Conservation (phyloP, 2,797 vertebrate species). For the Mormyrus hasselquistii region DNA sequence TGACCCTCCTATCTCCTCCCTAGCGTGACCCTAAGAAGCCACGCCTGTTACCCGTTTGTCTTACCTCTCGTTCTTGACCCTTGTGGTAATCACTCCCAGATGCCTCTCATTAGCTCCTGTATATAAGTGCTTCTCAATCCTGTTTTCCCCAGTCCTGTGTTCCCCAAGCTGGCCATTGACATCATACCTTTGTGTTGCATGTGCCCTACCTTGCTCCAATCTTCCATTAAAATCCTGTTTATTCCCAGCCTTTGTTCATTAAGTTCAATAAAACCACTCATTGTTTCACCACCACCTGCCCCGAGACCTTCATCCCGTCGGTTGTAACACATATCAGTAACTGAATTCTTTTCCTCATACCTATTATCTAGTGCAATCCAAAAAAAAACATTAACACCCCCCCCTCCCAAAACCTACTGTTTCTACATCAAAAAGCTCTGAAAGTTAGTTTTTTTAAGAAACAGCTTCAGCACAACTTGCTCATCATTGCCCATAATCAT, state of each 20-base stretch:
- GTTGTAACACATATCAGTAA: neutral
- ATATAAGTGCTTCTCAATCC: neutral
- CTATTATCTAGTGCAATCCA: neutral
- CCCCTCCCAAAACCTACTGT: neutral
- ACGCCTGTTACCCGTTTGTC: neutral
- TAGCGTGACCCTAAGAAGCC: neutral
- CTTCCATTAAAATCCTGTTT: neutral
- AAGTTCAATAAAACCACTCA: neutral
- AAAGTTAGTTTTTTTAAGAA: neutral
- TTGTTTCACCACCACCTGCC: neutral
- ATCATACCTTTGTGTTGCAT: neutral
- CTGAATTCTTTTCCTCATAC: neutral
- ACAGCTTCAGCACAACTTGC: neutral
- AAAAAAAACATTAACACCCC: neutral
- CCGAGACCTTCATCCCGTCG: neutral
- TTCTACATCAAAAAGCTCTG: neutral
- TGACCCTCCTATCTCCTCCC: neutral
- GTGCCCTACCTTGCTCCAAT: neutral
- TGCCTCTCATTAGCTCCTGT: neutral
- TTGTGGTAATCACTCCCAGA: neutral
- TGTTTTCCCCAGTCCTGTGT: neutral
- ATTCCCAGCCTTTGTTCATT: neutral
- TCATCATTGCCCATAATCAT: neutral
- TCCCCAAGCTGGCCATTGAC: neutral
- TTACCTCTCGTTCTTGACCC: neutral